A percentile compares a stretch with the other conserved stretches of the same genome.
Evolutionary conservation across 53 echinoderm and acorn worm genomes (phyloP).

Genomic region (Echinometra lucunter): DNA sequence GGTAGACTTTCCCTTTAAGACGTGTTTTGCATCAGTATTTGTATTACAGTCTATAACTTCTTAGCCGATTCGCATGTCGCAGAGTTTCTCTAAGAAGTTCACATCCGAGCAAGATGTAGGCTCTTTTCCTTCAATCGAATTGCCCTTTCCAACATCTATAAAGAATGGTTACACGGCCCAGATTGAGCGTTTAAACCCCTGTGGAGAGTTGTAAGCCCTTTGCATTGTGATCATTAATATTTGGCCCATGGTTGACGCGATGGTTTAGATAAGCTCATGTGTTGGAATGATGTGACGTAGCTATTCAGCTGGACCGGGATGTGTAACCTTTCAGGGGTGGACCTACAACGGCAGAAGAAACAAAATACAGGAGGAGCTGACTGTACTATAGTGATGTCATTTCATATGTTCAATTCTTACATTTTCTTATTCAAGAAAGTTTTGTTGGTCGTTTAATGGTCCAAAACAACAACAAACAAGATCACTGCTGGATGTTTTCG

Average conservation of each 20-base stretch:
- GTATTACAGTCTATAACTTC: neutral
- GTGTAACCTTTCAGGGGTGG: constrained; percentile 12
- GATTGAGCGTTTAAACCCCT: constrained; percentile 1
- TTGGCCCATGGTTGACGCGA: constrained; percentile 42
- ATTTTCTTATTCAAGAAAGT: neutral
- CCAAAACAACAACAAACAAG: neutral
- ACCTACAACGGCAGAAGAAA: neutral
- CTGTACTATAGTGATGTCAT: neutral
- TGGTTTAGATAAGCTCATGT: constrained; percentile 60
- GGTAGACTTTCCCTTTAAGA: too few species aligned
- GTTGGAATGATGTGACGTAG: constrained; percentile 64
- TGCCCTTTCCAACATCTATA: constrained; percentile 11
- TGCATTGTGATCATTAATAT: constrained; percentile 48
- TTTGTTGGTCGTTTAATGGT: neutral
- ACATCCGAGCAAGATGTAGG: neutral
- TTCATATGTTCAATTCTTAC: neutral
- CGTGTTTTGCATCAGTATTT: neutral
- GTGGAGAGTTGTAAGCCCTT: neutral
- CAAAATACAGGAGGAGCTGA: neutral
- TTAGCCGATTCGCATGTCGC: neutral
- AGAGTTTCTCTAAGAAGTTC: neutral
- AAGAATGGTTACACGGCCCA: neutral
- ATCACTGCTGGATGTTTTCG: neutral
- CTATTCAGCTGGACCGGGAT: constrained; percentile 40
- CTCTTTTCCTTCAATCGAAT: neutral